phyloP scores from a whole-genome alignment of 2,888 invertebrate genomes.

The Spisula subtruncata region DNA sequence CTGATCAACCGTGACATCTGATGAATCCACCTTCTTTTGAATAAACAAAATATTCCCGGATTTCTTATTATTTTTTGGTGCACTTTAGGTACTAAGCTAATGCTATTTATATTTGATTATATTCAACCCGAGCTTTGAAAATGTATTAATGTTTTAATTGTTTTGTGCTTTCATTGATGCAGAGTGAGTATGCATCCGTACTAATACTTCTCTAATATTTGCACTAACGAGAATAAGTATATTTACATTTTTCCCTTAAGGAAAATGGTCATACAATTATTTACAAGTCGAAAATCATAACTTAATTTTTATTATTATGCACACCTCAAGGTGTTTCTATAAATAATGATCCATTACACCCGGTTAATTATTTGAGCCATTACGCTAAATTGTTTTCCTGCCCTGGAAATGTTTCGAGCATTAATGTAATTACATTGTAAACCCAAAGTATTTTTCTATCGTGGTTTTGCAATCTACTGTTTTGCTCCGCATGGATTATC shows the following conservation, averaged over 20 bases:
- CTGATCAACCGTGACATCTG: too few relatives aligned
- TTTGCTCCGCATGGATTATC: neutral
- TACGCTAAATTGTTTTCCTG: neutral
- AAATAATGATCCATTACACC: neutral
- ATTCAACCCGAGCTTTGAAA: too few relatives aligned
- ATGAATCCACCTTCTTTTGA: too few relatives aligned
- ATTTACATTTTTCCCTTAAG: neutral
- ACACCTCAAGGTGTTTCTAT: neutral
- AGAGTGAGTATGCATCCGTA: neutral
- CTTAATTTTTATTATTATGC: neutral
- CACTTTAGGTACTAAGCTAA: too few relatives aligned
- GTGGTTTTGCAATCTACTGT: neutral
- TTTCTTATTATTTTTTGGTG: too few relatives aligned
- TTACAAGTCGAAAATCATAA: neutral
- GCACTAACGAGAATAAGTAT: neutral
- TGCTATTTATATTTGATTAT: too few relatives aligned
- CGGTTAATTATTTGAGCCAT: neutral
- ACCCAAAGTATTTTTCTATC: neutral
- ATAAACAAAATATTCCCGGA: too few relatives aligned
- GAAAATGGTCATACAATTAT: neutral
- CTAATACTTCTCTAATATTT: neutral
- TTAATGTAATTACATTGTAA: neutral
- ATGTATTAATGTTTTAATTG: too few relatives aligned
- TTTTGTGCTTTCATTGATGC: neutral
- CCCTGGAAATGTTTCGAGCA: neutral